Evolutionary conservation across 2,888 invertebrate genomes (phyloP).

Genomic region (Cryptocephalus primarius): DNA sequence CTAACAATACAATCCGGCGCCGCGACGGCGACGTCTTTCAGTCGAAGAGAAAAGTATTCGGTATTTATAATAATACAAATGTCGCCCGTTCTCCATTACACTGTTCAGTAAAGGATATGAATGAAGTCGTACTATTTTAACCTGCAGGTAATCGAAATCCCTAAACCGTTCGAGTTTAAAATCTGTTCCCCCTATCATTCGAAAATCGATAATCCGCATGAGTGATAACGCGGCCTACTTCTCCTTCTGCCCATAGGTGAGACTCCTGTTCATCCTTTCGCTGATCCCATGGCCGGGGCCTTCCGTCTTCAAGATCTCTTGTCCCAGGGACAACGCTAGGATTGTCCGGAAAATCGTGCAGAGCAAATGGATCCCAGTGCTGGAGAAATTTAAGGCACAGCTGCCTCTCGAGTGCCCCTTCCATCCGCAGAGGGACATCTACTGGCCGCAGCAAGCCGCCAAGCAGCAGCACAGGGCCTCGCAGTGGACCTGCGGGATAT

Average conservation of each 20-base stretch:
- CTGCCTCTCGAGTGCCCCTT: conserved; percentile 83
- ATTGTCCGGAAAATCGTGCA: conserved; percentile 79
- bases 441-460: conserved; percentile 75
- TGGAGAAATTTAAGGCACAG: conserved; percentile 74
- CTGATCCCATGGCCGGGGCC: conserved; percentile 84
- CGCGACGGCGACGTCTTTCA: too few relatives aligned
- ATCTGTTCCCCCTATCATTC: too few relatives aligned
- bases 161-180: not conserved
- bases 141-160: conserved; percentile 52
- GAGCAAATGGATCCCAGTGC: conserved; percentile 83
- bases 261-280: conserved; percentile 69
- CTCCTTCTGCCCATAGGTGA: conserved; percentile 46
- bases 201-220: too few relatives aligned
- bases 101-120: conserved; percentile 50
- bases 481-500: conserved; percentile 84
- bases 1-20: too few relatives aligned
- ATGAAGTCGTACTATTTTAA: conserved; percentile 81
- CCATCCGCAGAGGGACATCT: conserved; percentile 77
- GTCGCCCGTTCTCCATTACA: not conserved
- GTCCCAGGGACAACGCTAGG: conserved; percentile 80
- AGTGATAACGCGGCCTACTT: too few relatives aligned
- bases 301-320: conserved; percentile 75
- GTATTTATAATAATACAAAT: too few relatives aligned
- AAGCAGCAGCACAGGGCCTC: conserved; percentile 77
- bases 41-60: too few relatives aligned